Evolutionary conservation across 2,113 vertebrate species (phyloP), one percentile per base, ranked within the genome.

Genomic region (Recurvirostra avosetta): DNA sequence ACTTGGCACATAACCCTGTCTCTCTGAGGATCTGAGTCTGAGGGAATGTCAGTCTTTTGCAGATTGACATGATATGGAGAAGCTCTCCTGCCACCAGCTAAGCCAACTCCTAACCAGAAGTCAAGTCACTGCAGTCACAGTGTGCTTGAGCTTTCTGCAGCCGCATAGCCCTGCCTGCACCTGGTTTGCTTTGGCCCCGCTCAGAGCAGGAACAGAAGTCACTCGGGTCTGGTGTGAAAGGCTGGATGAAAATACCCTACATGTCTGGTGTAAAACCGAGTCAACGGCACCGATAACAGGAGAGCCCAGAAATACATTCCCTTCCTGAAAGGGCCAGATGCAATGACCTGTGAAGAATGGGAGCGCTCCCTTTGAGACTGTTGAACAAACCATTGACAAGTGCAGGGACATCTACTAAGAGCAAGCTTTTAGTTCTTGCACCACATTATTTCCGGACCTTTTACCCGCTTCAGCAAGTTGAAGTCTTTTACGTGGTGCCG

Each of bases 241-340:
- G 65, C 41, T 71, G 38, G 38, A 6, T 29, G 56, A 43, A 67
- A 82, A 78, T 29, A n/a, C 12, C 30, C 13, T 5, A 52, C 0
- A 0, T 36, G 9, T 72, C 40, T 56, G 61, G 27, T 2, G 5
- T 74, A 58, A 55, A 73, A 49, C 26, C 1, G 2, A 62, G 34
- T 22, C 26, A 56, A 63, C 17, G 62, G 34, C 59, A 53, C 36
- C 1, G 2, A 1, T 22, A 36, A 47, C 41, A 70, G 50, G 30
- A 76, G 7, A 50, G 5, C 25, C 63, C 63, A 84, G 75, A 62
- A 76, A 62, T 4, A 66, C 9, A 15, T 49, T 40, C 27, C 17
- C 25, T 65, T 61, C 58, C 22, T 34, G 29, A 76, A 84, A 75
- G 55, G 25, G 25, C n/a, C 41, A 66, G 25, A 30, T 30, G 55